phyloP scores from a whole-genome alignment of 2,888 invertebrate species.

The Campoletis raptor region DNA sequence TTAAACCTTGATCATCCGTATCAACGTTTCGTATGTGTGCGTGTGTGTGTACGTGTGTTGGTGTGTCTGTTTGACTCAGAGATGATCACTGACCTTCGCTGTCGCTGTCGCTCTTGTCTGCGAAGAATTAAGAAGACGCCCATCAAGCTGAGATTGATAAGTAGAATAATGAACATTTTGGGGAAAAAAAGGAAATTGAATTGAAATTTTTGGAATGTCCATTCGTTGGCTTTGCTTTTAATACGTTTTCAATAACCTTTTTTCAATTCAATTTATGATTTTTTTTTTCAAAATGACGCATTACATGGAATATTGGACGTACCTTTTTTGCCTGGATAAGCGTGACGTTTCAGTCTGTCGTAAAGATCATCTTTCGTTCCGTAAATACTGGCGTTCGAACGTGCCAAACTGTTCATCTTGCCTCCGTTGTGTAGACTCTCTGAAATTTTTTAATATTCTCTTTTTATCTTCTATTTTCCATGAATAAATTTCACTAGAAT shows the following conservation, averaged over 20 bases:
- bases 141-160: slow-evolving; percentile 67
- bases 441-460: slow-evolving; percentile 75
- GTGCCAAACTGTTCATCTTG: slow-evolving; percentile 96
- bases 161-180: slow-evolving; percentile 70
- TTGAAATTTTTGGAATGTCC: slow-evolving; percentile 42
- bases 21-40: slow-evolving; percentile 13
- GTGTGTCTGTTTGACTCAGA: slow-evolving; percentile 26
- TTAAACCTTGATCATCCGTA: slow-evolving; percentile 52
- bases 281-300: slow-evolving; percentile 7
- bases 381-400: slow-evolving; percentile 97
- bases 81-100: slow-evolving; percentile 94
- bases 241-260: background rate
- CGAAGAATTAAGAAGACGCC: slow-evolving; percentile 81
- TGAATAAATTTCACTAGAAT: background rate
- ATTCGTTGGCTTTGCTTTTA: slow-evolving; percentile 1
- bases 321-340: slow-evolving; percentile 98
- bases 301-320: slow-evolving; percentile 74
- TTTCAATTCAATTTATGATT: slow-evolving; percentile 39
- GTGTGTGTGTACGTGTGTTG: background rate
- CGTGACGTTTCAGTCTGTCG: slow-evolving; percentile 97
- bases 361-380: slow-evolving; percentile 98
- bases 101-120: slow-evolving; percentile 98
- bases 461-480: background rate
- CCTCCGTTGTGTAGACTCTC: slow-evolving; percentile 93
- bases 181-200: slow-evolving; percentile 48